Conservation (phyloP, 2,113 vertebrate species). For the Recurvirostra avosetta region DNA sequence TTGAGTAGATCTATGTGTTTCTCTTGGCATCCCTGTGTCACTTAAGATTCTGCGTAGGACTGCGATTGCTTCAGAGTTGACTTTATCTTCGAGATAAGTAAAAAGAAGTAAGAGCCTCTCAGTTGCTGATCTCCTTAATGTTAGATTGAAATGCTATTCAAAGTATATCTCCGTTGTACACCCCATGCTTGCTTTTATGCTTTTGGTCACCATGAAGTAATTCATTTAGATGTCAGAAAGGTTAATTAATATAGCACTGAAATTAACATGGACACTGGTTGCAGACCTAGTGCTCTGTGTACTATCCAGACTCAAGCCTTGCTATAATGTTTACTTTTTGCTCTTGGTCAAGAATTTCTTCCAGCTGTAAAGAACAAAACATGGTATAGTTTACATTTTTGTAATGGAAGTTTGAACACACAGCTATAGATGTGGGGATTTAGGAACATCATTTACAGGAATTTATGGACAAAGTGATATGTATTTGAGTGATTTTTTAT, state of each 20-base stretch:
- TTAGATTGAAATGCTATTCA: background rate
- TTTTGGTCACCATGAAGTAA: background rate
- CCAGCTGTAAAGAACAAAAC: background rate
- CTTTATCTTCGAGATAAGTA: background rate
- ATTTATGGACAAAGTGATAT: background rate
- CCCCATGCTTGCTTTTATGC: background rate
- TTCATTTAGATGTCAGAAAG: background rate
- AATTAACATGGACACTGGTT: background rate
- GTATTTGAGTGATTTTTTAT: background rate
- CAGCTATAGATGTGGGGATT: background rate
- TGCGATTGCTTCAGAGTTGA: background rate
- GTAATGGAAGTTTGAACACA: background rate
- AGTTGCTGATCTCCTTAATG: background rate
- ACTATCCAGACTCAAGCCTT: background rate
- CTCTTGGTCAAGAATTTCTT: constrained; percentile 8
- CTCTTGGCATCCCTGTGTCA: background rate
- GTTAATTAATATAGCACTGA: background rate
- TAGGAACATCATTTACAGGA: background rate
- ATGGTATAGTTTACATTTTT: background rate
- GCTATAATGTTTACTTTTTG: background rate
- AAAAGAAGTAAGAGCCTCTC: background rate
- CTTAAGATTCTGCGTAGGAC: background rate
- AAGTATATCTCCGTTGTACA: background rate
- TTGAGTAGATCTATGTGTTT: background rate
- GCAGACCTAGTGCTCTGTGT: background rate